Percentiles rank a stretch among this genome's conserved stretches.
These are phyloP conservation scores for Scatophagus argus DNA, from an alignment of 2,113 vertebrate genomes.

Conservation along the genomic window DNA sequence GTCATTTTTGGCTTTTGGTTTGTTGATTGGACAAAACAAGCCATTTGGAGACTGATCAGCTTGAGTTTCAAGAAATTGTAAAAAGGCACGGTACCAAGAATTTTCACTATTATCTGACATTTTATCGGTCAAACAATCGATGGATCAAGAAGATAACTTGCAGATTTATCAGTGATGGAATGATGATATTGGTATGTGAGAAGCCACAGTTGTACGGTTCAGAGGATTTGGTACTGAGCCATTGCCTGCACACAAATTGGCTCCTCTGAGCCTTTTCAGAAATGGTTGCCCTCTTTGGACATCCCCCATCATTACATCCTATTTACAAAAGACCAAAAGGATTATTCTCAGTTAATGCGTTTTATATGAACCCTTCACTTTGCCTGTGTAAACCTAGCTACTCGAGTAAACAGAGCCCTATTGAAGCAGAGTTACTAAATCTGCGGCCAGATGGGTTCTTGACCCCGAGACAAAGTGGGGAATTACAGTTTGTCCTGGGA, in stretches of 20 bases:
- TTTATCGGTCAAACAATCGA: neutral
- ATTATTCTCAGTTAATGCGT: conserved; percentile 71
- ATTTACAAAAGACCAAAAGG: conserved; percentile 73
- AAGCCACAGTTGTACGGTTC: conserved; percentile 32
- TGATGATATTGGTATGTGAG: conserved; percentile 20
- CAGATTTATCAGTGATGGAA: neutral
- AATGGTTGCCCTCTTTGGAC: conserved; percentile 53
- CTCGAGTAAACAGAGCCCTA: conserved; percentile 69
- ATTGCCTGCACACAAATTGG: conserved; percentile 38
- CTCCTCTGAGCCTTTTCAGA: conserved; percentile 50
- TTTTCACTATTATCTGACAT: neutral
- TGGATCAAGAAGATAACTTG: neutral
- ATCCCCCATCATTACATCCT: conserved; percentile 69
- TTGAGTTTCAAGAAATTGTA: neutral
- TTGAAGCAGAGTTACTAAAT: conserved; percentile 69
- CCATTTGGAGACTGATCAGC: neutral
- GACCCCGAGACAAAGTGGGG: conserved; percentile 60
- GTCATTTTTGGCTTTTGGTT: neutral
- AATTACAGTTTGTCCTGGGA: conserved; percentile 65
- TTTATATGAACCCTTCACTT: conserved; percentile 74
- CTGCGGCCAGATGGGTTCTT: conserved; percentile 62
- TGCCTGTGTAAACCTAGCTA: conserved; percentile 70
- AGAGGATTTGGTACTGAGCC: conserved; percentile 36
- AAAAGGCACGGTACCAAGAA: neutral
- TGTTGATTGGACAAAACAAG: neutral